Conservation (phyloP, 2,113 vertebrate species). For the Neomonachus schauinslandi region DNA sequence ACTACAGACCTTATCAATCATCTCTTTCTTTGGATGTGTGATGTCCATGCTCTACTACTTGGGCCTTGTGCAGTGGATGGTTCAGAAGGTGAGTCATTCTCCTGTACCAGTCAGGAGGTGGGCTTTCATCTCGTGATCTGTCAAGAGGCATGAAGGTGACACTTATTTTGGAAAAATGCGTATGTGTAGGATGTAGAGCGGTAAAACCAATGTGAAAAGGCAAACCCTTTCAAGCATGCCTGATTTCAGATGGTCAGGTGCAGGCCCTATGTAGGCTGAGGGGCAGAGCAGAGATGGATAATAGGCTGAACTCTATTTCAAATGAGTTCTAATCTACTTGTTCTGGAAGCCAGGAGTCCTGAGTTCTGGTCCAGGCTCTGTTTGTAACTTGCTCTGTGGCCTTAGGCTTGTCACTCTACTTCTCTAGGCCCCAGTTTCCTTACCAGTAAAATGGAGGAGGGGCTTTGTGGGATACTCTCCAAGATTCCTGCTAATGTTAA, state of each 20-base stretch:
- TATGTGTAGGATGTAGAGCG: background rate
- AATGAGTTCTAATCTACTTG: background rate
- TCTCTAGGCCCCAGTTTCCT: background rate
- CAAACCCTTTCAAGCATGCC: background rate
- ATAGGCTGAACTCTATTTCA: background rate
- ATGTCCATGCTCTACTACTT: conserved; percentile 97
- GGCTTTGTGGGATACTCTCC: background rate
- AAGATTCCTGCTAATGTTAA: conserved; percentile 19
- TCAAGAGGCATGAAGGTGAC: background rate
- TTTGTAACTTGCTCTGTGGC: background rate
- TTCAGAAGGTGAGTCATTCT: conserved; percentile 91
- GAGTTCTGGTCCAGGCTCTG: background rate
- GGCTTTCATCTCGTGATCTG: background rate
- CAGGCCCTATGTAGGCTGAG: background rate
- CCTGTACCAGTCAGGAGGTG: background rate
- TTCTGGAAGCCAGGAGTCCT: background rate
- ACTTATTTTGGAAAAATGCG: background rate
- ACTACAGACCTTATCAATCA: conserved; percentile 91
- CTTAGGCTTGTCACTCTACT: background rate
- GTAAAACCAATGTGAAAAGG: background rate
- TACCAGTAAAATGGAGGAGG: background rate
- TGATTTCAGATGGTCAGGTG: background rate
- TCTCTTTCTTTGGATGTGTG: conserved; percentile 96
- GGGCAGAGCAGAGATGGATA: background rate
- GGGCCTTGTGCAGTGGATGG: conserved; percentile 94